These are phyloP conservation scores for Myiagra hebetior DNA, from an alignment of 2,113 vertebrate genomes.

Conservation along the genomic window DNA sequence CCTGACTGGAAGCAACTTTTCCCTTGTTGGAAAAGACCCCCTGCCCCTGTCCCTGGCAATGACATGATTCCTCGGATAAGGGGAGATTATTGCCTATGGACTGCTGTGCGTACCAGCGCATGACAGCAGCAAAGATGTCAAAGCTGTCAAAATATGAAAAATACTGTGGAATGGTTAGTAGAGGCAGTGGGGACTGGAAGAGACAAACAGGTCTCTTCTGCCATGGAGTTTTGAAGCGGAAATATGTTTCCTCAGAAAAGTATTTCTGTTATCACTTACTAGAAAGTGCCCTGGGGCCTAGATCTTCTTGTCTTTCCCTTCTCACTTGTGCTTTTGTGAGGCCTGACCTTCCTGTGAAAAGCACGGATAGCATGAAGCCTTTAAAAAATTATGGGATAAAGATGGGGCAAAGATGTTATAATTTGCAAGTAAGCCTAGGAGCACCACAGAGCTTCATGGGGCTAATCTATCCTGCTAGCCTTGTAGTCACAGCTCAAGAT, in stretches of 20 bases:
- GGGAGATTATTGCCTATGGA: neutral
- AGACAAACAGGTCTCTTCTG: neutral
- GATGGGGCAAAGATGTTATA: neutral
- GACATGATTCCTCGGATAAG: neutral
- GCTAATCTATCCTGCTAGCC: neutral
- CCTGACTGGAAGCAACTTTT: neutral
- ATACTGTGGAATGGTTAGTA: neutral
- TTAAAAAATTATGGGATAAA: rapidly evolving
- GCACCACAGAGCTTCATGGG: neutral
- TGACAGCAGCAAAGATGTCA: neutral
- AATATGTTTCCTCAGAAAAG: neutral
- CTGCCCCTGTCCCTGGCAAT: neutral
- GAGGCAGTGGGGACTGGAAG: neutral
- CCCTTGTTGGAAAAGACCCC: neutral
- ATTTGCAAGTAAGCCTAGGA: neutral
- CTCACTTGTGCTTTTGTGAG: neutral
- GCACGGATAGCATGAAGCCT: neutral
- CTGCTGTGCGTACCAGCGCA: neutral
- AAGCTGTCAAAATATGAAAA: neutral
- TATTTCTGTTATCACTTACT: neutral
- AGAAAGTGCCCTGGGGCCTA: neutral
- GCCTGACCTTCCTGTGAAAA: neutral
- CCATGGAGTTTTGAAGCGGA: neutral
- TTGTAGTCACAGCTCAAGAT: neutral
- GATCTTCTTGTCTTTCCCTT: neutral